These are phyloP conservation scores for human (Homo sapiens) DNA, from an alignment of 2,113 vertebrate genomes.

Conservation along the genomic window DNA sequence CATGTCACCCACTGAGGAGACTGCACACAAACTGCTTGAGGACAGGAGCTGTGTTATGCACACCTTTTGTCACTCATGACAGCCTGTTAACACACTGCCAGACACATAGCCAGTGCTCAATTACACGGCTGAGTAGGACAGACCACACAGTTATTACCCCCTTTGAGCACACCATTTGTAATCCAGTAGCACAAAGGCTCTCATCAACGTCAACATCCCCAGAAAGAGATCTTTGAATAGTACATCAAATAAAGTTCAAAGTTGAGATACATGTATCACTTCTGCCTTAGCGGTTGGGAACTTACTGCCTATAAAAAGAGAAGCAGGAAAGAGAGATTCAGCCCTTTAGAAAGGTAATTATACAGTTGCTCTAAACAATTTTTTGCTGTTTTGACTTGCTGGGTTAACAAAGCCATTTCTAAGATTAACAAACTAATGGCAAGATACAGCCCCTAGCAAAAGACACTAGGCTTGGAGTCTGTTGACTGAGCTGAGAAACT, in stretches of 20 bases:
- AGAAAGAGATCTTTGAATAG: background rate
- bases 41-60: background rate
- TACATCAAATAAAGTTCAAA: background rate
- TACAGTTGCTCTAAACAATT: background rate
- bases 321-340: background rate
- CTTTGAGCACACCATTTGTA: rapidly evolving
- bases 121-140: rapidly evolving
- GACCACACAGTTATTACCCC: background rate
- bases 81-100: background rate
- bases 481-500: background rate
- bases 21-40: background rate
- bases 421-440: background rate
- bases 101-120: background rate
- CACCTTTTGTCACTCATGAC: background rate
- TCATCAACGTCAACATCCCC: background rate
- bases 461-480: background rate
- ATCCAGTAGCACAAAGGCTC: background rate
- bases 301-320: background rate
- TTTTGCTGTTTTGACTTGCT: background rate
- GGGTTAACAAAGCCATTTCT: background rate
- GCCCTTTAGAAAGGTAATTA: background rate
- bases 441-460: no score
- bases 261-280: background rate
- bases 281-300: background rate
- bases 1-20: background rate